Base-by-base conservation (phyloP, 1,140 invertebrate species). In the Brachionus rotundiformis region DNA sequence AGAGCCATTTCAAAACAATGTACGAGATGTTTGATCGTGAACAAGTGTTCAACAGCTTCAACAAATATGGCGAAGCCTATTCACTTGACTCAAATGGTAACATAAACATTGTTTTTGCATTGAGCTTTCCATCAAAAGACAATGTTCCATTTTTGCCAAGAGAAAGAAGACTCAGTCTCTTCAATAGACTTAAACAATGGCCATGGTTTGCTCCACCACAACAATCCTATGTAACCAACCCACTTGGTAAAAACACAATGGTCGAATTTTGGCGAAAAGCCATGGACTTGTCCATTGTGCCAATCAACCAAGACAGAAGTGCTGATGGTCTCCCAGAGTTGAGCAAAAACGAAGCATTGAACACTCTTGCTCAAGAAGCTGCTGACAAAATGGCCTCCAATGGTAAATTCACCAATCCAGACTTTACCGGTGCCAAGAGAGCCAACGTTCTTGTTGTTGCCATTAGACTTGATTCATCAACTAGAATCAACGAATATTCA, bases 171-270 rank as follows among this genome's bases (percentile, higher is more conserved):
- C 31, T 71, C 2, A 71, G 16, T 25, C 16, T 71, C 16, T 71
- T 71, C 19, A 71, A 71, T 39, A 71, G 65, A 71, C 65, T 71
- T 39, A 71, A 71, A 71, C 19, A 36, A 39, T 71, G 65, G 65
- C 65, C 65, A 36, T 71, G 65, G 65, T 71, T 71, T 23, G 65
- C 65, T 39, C 65, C 65, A 71, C 29, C 65, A 5, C 29, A 23
- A 16, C 11, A 23, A 36, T 71, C 29, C 29, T 36, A 23, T 71
- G 65, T 63, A 2, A 63, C 29, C 2, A 71, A 71, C 39, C 65
- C 65, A 71, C 33, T 36, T 23, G 33, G 31, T 16, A 71, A 71
- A 71, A 36, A 13, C 10, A 16, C 29, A 16, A 16, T 71, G 33
- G 33, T 71, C 8, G 65, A 71, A 16, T 23, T 39, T 36, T 71